Percentiles rank a stretch among this genome's conserved stretches.
These are phyloP conservation scores for Dissostichus mawsoni DNA, from an alignment of 2,113 vertebrate species.

Conservation along the genomic window DNA sequence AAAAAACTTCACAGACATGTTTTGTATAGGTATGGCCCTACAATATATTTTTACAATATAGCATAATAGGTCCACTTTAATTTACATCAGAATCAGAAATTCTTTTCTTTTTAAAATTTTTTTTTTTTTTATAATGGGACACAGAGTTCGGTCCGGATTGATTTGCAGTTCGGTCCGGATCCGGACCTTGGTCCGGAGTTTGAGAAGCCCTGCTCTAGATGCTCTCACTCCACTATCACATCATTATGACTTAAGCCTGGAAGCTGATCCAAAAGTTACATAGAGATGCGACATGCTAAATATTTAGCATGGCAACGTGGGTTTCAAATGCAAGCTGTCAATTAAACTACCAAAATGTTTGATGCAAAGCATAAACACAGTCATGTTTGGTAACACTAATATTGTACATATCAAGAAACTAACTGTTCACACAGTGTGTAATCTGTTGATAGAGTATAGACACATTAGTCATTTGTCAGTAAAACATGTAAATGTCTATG, in stretches of 20 bases:
- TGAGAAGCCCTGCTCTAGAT: neutral
- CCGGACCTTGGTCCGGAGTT: too few relatives aligned
- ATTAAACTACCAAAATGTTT: neutral
- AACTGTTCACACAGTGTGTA: neutral
- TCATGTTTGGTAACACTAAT: neutral
- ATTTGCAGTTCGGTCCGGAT: too few relatives aligned
- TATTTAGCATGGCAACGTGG: constrained; percentile 39
- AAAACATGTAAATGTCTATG: neutral
- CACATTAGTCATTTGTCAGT: neutral
- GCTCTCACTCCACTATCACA: constrained; percentile 41
- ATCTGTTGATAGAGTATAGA: neutral
- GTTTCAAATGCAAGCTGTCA: constrained; percentile 1
- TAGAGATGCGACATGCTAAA: constrained; percentile 35
- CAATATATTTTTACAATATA: too few relatives aligned
- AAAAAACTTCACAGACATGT: too few relatives aligned
- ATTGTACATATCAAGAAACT: too few relatives aligned
- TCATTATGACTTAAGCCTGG: constrained; percentile 56
- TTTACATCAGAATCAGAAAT: too few relatives aligned
- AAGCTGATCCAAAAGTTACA: constrained; percentile 46
- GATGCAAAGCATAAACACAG: neutral
- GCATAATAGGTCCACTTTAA: too few relatives aligned
- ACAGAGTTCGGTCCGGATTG: too few relatives aligned
- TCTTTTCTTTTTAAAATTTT: too few relatives aligned
- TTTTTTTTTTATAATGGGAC: too few relatives aligned
- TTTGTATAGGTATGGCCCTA: too few relatives aligned